A percentile compares a stretch with the other conserved stretches of the same genome.
These are phyloP conservation scores for Calcarius lapponicus DNA, from an alignment of 2,797 vertebrate species.

Conservation along the genomic window DNA sequence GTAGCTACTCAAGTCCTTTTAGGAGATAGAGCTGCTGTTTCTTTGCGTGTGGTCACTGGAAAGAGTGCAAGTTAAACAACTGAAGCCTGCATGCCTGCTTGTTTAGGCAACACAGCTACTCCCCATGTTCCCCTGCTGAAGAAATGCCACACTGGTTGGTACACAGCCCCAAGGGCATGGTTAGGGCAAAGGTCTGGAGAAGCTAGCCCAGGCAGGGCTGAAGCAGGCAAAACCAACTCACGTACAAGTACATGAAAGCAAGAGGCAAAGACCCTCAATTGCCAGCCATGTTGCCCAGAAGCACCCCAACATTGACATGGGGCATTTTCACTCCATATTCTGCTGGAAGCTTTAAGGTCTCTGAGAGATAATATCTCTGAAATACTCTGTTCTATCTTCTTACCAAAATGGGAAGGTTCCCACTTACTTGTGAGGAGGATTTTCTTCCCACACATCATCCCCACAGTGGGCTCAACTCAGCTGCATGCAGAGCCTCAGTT, in stretches of 20 bases:
- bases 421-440: background rate
- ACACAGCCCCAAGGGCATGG: constrained; percentile 20
- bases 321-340: background rate
- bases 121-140: background rate
- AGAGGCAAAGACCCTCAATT: background rate
- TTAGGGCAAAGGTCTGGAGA: constrained; percentile 13
- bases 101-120: constrained; percentile 67
- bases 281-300: background rate
- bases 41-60: constrained; percentile 66
- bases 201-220: background rate
- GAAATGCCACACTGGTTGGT: constrained; percentile 36
- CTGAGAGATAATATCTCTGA: background rate
- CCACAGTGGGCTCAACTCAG: background rate
- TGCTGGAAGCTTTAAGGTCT: background rate
- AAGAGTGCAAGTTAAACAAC: constrained; percentile 64
- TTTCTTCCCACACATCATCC: constrained; percentile 11
- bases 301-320: fast-evolving
- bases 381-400: background rate
- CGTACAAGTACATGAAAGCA: fast-evolving
- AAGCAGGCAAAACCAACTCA: background rate
- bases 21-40: constrained; percentile 61
- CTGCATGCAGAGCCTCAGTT: background rate
- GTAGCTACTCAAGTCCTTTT: constrained; percentile 44
- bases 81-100: constrained; percentile 49
- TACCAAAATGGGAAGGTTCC: background rate